Conservation (phyloP, 2,113 vertebrate species). For the Phocoena sinus region DNA sequence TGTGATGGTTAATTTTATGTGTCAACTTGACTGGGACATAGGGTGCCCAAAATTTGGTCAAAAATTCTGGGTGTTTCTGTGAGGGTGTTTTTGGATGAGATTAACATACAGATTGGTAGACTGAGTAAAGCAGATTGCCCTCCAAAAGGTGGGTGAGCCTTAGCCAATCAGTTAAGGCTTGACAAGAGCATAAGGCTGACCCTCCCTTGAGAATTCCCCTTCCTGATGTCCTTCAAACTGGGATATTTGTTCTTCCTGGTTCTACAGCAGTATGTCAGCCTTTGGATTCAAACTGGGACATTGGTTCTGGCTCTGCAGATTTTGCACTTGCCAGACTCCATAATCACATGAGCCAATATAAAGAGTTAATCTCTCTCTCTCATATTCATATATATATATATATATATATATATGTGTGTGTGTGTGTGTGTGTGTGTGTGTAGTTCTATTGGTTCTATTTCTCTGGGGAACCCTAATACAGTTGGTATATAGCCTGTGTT, state of each 20-base stretch:
- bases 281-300: background rate
- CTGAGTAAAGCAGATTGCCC: background rate
- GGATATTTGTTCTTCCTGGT: background rate
- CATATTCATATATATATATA: background rate
- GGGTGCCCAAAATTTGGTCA: background rate
- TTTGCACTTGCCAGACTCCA: background rate
- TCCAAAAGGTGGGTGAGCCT: background rate
- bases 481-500: background rate
- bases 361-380: background rate
- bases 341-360: background rate
- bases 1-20: background rate
- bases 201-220: background rate
- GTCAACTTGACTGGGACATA: background rate
- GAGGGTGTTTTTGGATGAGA: background rate
- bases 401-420: no score
- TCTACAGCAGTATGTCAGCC: background rate
- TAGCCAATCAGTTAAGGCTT: background rate
- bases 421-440: no score
- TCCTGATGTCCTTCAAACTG: background rate
- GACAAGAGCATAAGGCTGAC: background rate
- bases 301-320: background rate
- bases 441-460: background rate
- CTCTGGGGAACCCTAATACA: background rate
- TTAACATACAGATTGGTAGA: background rate
- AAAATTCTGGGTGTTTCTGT: background rate